phyloP scores from a whole-genome alignment of 2,888 invertebrate species.

The Sipha maydis region DNA sequence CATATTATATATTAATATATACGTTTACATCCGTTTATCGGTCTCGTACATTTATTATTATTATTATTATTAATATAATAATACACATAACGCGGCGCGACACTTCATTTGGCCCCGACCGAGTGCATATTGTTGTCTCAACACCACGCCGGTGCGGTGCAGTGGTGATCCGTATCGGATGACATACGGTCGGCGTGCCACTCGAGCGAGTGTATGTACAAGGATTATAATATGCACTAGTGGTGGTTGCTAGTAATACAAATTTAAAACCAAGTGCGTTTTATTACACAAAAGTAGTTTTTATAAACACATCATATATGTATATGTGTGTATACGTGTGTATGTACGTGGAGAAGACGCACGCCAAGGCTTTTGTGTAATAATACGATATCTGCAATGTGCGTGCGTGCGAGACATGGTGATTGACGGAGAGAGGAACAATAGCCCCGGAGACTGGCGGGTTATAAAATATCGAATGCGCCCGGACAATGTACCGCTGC shows the following conservation, averaged over 20 bases:
- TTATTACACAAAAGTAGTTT: conserved; percentile 56
- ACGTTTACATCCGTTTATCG: conserved; percentile 34
- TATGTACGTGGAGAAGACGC: neutral
- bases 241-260: conserved; percentile 1
- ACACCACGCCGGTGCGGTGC: neutral
- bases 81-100: conserved; percentile 17
- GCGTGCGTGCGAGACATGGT: neutral
- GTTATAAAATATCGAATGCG: conserved; percentile 39
- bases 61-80: conserved; percentile 14
- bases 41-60: conserved; percentile 19
- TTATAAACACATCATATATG: conserved; percentile 11
- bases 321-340: neutral
- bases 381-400: neutral
- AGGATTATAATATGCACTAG: neutral
- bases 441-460: conserved; percentile 21
- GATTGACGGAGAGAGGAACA: neutral
- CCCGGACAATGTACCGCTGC: conserved; percentile 40
- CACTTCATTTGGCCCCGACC: conserved; percentile 38
- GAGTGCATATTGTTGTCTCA: conserved; percentile 49
- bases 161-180: conserved; percentile 53
- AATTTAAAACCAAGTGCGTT: conserved; percentile 44
- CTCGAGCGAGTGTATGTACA: conserved; percentile 29
- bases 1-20: too few relatives aligned
- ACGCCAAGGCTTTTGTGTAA: neutral
- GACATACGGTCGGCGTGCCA: conserved; percentile 54